Base-by-base conservation (phyloP, 2,888 invertebrate genomes). In the Eupeodes latifasciatus region DNA sequence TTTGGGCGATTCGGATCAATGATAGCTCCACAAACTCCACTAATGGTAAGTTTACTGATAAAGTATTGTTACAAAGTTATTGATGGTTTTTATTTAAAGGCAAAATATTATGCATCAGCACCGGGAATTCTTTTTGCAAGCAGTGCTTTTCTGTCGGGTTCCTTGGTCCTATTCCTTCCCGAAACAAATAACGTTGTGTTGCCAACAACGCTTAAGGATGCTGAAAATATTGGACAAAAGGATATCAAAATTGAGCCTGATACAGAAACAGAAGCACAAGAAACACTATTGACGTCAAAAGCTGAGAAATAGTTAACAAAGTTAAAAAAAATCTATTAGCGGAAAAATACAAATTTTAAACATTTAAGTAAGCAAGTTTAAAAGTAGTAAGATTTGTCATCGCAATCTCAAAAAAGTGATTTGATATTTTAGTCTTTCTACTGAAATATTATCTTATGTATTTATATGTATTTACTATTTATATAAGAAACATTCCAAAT, bases 1-100 rank as follows among this genome's bases (percentile, higher is more conserved):
- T 94, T 96, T 90, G 96, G 96, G 66, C 94, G 96, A 19, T 90
- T 96, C 79, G 96, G 96, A 14, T 95, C 96, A 27, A 95, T 96
- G 91, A 92, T 96, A 76, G 96, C 96, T 55, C 96, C 96, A 53
- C 69, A 69, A 53, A 69, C 51, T 36, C n/a, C 40, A 40, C 49
- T 69, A n/a, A 36, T 69, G 69, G 69, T 69, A 36, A 69, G 34
- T 40, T 36, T 51, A 51, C 40, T 40, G 40, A 40, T 5, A 40
- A 40, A 40, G 40, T 9, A 5, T 5, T 40, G 4, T 40, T 7
- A 40, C 9, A 40, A 36, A 40, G 9, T 40, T 5, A 40, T 40
- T 40, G 9, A 40, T 40, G 5, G 40, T 40, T 36, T 36, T 34
- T 5, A 64, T n/a, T 27, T 27, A 27, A 27, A 92, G 92, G 90